These are phyloP conservation scores for Pyrochroa serraticornis DNA, from an alignment of 2,888 invertebrate species.

Conservation along the genomic window DNA sequence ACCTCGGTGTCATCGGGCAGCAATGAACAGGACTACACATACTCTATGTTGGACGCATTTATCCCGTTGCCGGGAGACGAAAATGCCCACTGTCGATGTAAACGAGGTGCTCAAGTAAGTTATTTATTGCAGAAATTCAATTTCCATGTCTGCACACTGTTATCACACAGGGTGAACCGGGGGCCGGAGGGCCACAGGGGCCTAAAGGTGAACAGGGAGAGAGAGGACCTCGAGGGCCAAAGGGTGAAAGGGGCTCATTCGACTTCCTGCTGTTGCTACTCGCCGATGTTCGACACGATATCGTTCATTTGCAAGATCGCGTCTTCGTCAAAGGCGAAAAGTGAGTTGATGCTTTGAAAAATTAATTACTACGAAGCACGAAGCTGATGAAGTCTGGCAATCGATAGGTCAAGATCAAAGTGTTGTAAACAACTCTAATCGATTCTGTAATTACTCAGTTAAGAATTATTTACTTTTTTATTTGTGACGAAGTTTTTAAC, in stretches of 20 bases:
- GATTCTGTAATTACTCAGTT: too few relatives aligned
- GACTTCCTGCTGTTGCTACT: constrained; percentile 69
- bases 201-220: constrained; percentile 67
- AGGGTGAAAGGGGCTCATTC: constrained; percentile 67
- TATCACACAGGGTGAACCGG: constrained; percentile 64
- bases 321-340: constrained; percentile 65
- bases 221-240: constrained; percentile 64
- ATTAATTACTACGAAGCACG: constrained; percentile 1
- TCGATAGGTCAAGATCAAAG: too few relatives aligned
- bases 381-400: not conserved
- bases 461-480: too few relatives aligned
- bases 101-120: constrained; percentile 69
- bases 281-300: constrained; percentile 69
- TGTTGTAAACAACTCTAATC: too few relatives aligned
- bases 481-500: too few relatives aligned
- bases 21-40: constrained; percentile 58
- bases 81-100: constrained; percentile 65
- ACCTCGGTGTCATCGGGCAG: constrained; percentile 31
- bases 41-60: constrained; percentile 65
- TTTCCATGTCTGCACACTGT: constrained; percentile 28
- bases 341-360: constrained; percentile 51
- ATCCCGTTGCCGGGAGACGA: constrained; percentile 63
- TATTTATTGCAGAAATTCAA: constrained; percentile 24
- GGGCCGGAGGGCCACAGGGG: constrained; percentile 66
- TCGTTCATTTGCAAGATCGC: constrained; percentile 65